phyloP scores from a whole-genome alignment of 1,140 invertebrate genomes.

The Plectrocnemia conspersa region DNA sequence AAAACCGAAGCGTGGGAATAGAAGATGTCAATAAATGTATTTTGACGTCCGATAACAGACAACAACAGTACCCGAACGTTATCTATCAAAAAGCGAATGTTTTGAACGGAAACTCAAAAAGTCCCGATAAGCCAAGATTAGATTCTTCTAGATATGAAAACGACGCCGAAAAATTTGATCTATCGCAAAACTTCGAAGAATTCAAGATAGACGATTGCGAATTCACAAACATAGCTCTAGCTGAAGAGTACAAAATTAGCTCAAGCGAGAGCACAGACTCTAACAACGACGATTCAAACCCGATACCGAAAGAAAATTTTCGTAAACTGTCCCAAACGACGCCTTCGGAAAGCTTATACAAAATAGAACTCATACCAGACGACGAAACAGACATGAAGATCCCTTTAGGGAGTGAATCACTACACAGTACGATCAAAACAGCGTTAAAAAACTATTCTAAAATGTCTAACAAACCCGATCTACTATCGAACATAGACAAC shows the following conservation, averaged over 20 bases:
- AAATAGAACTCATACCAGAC: conserved; percentile 32
- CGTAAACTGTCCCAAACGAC: conserved; percentile 10
- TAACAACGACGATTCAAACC: conserved; percentile 42
- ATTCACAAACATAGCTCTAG: conserved; percentile 54
- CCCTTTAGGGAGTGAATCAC: conserved; percentile 39
- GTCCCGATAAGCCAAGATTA: conserved; percentile 28
- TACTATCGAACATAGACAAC: conserved; percentile 52
- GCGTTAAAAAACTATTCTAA: conserved; percentile 37
- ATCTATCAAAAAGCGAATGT: conserved; percentile 37
- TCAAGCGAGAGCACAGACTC: conserved; percentile 57
- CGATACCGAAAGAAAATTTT: conserved; percentile 5
- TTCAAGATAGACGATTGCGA: conserved; percentile 74
- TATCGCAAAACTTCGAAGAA: conserved; percentile 73
- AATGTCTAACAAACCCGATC: conserved; percentile 51
- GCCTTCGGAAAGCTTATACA: conserved; percentile 19
- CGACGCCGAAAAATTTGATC: conserved; percentile 57
- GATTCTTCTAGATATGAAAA: conserved; percentile 41
- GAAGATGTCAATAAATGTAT: conserved; percentile 33
- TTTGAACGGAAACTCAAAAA: conserved; percentile 42
- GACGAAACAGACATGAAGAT: conserved; percentile 34
- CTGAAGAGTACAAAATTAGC: conserved; percentile 51
- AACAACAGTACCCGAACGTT: conserved; percentile 30
- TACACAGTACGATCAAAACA: conserved; percentile 11
- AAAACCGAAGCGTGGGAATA: conserved; percentile 37
- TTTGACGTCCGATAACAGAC: conserved; percentile 17